These are phyloP conservation scores for Cosmia pyralina DNA, from an alignment of 2,888 invertebrate species.

Conservation along the genomic window DNA sequence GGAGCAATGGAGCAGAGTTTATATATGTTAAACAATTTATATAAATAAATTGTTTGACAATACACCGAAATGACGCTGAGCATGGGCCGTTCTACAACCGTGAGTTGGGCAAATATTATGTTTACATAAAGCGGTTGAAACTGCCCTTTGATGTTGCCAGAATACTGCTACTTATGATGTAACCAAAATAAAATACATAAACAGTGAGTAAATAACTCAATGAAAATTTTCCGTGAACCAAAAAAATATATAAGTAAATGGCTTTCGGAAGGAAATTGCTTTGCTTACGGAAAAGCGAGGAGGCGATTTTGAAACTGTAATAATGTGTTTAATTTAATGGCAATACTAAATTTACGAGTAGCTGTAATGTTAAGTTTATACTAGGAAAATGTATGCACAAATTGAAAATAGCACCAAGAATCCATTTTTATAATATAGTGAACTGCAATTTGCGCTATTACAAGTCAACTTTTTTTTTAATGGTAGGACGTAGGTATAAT, in stretches of 20 bases:
- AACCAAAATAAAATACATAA: not conserved
- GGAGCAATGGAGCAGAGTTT: too few relatives aligned
- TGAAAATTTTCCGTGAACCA: constrained; percentile 5
- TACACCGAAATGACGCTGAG: too few relatives aligned
- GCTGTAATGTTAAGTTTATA: constrained; percentile 19
- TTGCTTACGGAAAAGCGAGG: constrained; percentile 29
- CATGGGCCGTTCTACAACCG: too few relatives aligned
- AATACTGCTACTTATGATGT: not conserved
- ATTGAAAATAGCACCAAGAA: not conserved
- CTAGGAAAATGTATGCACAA: not conserved
- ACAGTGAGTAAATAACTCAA: constrained; percentile 15
- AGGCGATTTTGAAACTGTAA: constrained; percentile 40
- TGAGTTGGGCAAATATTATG: not conserved
- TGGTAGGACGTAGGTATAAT: too few relatives aligned
- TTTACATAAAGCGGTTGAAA: not conserved
- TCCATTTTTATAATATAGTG: not conserved
- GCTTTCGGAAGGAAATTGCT: constrained; percentile 40
- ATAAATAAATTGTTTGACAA: too few relatives aligned
- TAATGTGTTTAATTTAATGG: constrained; percentile 43
- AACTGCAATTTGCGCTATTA: not conserved
- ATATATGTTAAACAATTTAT: too few relatives aligned
- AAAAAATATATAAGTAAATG: constrained; percentile 37
- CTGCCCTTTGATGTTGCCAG: not conserved
- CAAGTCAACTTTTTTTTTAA: too few relatives aligned
- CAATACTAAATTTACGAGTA: constrained; percentile 25